A percentile compares a stretch with the other conserved stretches of the same genome.
Evolutionary conservation across 2,113 vertebrate species (phyloP).

Genomic region (Baryphthengus martii): DNA sequence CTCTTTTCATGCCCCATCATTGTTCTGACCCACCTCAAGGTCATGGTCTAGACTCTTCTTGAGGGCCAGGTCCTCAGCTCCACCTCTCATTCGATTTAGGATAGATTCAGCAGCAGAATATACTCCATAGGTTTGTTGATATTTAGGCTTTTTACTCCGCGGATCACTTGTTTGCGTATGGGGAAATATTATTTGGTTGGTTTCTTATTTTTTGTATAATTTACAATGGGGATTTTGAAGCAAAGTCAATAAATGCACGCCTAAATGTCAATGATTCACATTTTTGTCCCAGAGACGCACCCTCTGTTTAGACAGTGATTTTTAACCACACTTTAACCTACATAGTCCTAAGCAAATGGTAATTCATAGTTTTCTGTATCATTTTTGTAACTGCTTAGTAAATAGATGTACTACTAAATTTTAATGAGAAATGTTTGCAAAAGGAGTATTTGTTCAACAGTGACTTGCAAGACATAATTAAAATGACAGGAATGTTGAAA

Average conservation of each 20-base stretch:
- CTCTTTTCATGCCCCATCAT: rapidly evolving
- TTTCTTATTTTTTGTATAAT: background rate
- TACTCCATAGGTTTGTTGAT: background rate
- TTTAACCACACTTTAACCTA: background rate
- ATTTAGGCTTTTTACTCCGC: background rate
- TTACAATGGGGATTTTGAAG: background rate
- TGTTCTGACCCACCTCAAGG: background rate
- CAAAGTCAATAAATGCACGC: background rate
- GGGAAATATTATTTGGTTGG: background rate
- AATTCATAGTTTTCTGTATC: background rate
- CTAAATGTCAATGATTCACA: background rate
- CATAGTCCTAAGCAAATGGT: background rate
- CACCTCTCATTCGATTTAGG: background rate
- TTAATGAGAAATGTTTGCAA: background rate
- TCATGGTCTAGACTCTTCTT: background rate
- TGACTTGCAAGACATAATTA: rapidly evolving
- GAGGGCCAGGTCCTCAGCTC: background rate
- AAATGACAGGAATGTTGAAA: background rate
- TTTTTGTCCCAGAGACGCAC: background rate
- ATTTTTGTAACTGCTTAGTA: background rate
- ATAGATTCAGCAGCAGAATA: background rate
- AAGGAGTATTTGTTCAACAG: background rate
- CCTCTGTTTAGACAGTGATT: background rate
- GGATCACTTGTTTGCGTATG: background rate
- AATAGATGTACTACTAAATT: background rate